Evolutionary conservation across 2,797 vertebrate genomes (phyloP).

Genomic region (Gadopsis bispinosus): DNA sequence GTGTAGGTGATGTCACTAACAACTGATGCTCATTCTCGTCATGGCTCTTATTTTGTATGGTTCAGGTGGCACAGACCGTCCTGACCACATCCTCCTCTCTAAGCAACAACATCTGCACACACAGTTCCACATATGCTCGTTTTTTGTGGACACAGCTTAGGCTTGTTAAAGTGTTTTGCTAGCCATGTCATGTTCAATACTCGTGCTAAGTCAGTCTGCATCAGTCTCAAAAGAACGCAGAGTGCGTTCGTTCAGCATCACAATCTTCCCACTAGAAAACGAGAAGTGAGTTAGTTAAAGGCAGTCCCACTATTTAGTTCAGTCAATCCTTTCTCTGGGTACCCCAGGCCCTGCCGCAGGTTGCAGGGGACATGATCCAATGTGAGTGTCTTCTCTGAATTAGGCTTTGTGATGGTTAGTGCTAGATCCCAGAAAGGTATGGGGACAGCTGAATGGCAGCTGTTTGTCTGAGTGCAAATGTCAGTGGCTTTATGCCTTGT

Average conservation of each 20-base stretch:
- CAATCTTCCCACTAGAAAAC: neutral
- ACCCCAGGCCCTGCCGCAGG: too few species aligned
- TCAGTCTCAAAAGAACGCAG: neutral
- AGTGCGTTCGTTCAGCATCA: neutral
- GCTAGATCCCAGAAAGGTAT: neutral
- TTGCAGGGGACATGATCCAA: neutral
- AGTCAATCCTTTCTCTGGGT: neutral
- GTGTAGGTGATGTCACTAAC: neutral
- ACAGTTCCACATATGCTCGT: neutral
- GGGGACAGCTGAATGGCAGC: neutral
- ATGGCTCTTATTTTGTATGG: constrained; percentile 3
- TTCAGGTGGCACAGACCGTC: constrained; percentile 37
- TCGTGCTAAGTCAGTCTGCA: constrained; percentile 12
- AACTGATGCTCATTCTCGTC: neutral
- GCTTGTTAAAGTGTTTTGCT: constrained; percentile 22
- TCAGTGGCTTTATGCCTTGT: too few species aligned
- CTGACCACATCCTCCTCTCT: constrained; percentile 62
- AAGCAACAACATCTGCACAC: constrained; percentile 10
- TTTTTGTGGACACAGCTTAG: neutral
- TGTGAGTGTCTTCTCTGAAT: neutral
- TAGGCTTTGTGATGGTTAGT: neutral
- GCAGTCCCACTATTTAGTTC: neutral
- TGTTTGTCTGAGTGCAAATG: neutral
- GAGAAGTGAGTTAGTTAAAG: neutral
- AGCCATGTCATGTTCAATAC: constrained; percentile 21